Evolutionary conservation across 2,888 invertebrate species (phyloP), one percentile per base, ranked within the genome.

Genomic region (Odontocerum albicorne): DNA sequence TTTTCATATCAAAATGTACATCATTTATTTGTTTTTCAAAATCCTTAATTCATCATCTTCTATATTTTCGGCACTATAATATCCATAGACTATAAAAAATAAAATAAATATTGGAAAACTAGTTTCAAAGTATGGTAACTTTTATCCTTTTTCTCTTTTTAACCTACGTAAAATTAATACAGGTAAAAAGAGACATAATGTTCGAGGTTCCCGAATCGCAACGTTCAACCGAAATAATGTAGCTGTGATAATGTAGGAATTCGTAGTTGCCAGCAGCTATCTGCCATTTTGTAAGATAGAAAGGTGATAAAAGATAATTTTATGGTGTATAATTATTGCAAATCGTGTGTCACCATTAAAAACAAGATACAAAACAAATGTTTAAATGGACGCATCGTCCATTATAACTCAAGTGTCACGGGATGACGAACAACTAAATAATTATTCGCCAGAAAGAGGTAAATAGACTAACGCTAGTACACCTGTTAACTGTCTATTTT

Each of bases 321-420:
- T 77, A 77, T 77, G 77, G 77, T 78, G 75, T 75, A 76, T 72
- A 75, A 72, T 72, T 75, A 73, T 68, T 69, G 73, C 70, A 70
- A 70, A 71, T 73, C 70, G 72, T 69, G 68, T 68, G 72, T 76
- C 75, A 73, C 77, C 75, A 72, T 75, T 77, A 73, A 67, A 72
- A 70, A 70, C 72, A 74, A 68, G 75, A 72, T 73, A 69, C 71
- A 71, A 73, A 77, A 72, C 75, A 77, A 77, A 78, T 78, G 77
- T 77, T 75, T 78, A 78, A 78, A 93, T 93, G 95, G 95, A 95
- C 92, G 92, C 92, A 87, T 90, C 94, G 90, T 95, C 94, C 90
- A 94, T 95, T 85, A 95, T 95, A 81, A 93, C 94, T 81, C 93
- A 94, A 87, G 95, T 94, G 86, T 91, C 91, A 83, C 89, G 93